Evolutionary conservation across 2,888 invertebrate genomes (phyloP).

Genomic region (Schizaphis graminum): DNA sequence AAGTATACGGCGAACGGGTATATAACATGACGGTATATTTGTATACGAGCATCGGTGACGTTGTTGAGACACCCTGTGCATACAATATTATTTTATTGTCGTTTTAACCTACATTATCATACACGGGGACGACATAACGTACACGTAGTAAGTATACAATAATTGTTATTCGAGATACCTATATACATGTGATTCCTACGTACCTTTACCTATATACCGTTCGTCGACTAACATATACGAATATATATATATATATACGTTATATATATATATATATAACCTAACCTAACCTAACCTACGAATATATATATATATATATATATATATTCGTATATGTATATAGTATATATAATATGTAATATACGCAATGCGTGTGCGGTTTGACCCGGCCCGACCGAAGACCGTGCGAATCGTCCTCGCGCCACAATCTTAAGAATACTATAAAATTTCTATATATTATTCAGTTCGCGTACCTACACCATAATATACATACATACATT

Average conservation of each 20-base stretch:
- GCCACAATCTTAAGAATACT: neutral
- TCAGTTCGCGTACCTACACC: neutral
- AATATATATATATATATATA: too few species aligned
- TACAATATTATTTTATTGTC: neutral
- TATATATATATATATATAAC: too few species aligned
- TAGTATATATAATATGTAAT: too few species aligned
- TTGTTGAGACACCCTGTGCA: neutral
- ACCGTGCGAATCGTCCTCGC: slow-evolving; percentile 42
- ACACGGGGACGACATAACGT: neutral
- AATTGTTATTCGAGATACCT: neutral
- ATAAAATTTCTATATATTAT: neutral
- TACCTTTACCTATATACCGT: neutral
- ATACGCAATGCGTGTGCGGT: neutral
- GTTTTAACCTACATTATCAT: neutral
- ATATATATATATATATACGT: too few species aligned
- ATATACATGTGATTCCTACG: neutral
- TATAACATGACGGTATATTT: neutral
- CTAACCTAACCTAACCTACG: too few species aligned
- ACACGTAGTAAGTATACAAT: neutral
- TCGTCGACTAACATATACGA: neutral
- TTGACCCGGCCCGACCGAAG: slow-evolving; percentile 38
- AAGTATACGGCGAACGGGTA: neutral
- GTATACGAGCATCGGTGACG: neutral
- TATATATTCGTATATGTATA: neutral
- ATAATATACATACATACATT: neutral